Base-by-base conservation (phyloP, 2,888 invertebrate species). In the Sinelater perroti region DNA sequence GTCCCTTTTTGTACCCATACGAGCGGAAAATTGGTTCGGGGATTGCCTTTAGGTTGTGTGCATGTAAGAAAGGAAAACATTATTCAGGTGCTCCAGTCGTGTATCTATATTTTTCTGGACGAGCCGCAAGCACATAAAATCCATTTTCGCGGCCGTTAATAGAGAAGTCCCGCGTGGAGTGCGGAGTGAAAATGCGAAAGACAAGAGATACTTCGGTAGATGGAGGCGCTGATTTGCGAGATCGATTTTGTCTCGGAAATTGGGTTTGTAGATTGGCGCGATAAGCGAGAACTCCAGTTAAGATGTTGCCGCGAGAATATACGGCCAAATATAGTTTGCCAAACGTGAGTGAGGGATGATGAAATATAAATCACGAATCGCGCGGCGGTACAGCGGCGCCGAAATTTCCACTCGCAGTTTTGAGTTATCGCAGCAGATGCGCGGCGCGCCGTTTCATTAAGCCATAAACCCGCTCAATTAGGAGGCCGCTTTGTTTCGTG, bases 171-270 rank as follows among this genome's bases (percentile, higher is more conserved):
- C 20, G 44, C 21, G 26, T 44, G 33, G 6, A 16, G 33, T 16
- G 26, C 47, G 14, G 18, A 16, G 45, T 28, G 51, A 52, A 52
- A 57, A 46, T 46, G 28, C 36, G 40, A 45, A 56, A 53, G 47
- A 58, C 57, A 59, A 54, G 59, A 59, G 53, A 50, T 59, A 54
- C 46, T 54, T 59, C 26, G 30, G 50, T 53, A 55, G 55, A 56
- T 66, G 66, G 65, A 68, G 69, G 70, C 70, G 72, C 70, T 73
- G 75, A 75, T 75, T 75, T 73, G 73, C 70, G 66, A 71, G 73
- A 74, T 73, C 74, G 75, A 75, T 75, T 72, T 69, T 70, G 68
- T 62, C 69, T 69, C 70, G 75, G 76, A 75, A 76, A 75, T 75
- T 75, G 75, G 73, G 73, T 76, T 75, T 74, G 75, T 74, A 73